Base-by-base conservation (phyloP, 2,113 vertebrate genomes). In the Uropsilus gracilis region DNA sequence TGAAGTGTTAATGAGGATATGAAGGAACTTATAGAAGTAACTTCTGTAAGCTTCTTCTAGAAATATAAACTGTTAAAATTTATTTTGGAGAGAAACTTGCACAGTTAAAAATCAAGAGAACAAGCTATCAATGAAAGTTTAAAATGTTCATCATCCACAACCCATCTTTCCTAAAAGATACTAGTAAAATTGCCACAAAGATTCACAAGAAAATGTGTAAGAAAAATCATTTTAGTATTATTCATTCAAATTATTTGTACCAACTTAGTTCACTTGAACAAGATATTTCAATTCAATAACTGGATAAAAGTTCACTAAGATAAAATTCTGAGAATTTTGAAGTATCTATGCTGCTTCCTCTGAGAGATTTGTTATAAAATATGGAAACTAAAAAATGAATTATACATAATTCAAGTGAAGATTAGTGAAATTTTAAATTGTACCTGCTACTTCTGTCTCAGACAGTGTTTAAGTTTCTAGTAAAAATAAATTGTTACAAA, bases 21-120 rank as follows among this genome's bases (percentile, higher is more conserved):
- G 44, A 72, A 81, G 39, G n/a, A 26, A 59, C 17, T n/a, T n/a
- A n/a, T n/a, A n/a, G n/a, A n/a, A 80, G 39, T 13, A 81, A 59
- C 46, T 72, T 50, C n/a, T 48, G 53, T 5, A 39, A 44, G 48
- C 55, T 73, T 22, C 13, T 75, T 3, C 3, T 32, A 73, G 32
- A 17, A 57, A 6, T 20, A 18, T 30, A 76, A 66, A 59, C 14
- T 37, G 3, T 61, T 77, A n/a, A 75, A 63, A 81, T n/a, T 8
- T 44, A 85, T 61, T 89, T 90, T 72, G 42, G 32, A n/a, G n/a
- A n/a, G n/a, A 86, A 89, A 91, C 37, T 39, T 82, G 22, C 46
- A 18, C 48, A 71, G 30, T 57, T 55, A 44, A 71, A 85, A 93
- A 64, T n/a, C 26, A 64, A 64, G 13, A 32, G 9, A 64, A 64